Evolutionary conservation across 2,797 vertebrate species (phyloP), one percentile per base, ranked within the genome.

Genomic region (Acipenser oxyrinchus): DNA sequence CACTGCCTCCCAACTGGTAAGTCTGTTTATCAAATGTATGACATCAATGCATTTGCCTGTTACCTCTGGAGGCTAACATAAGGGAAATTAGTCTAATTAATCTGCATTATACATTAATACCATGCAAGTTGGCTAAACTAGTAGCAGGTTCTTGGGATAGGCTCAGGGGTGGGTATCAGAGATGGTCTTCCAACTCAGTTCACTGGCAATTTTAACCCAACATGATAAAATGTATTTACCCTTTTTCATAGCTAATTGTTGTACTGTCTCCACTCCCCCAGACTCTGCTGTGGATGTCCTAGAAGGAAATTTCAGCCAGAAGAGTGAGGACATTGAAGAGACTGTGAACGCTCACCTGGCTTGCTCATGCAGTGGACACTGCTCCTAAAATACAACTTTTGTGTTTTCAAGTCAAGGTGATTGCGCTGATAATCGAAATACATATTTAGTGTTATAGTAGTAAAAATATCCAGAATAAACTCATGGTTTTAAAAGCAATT

Each of bases 1-100:
- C 87, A 89, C 78, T 91, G 89, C 64, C 5, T 87, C 51, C 78
- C 87, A 58, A 18, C 37, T 23, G 79, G 89, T 91, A 62, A 84
- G 85, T 79, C 51, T 63, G 10, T 3, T 8, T 62, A 68, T 18
- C 68, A 73, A 60, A 10, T 18, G 37, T 48, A 55, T 13, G 6
- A 10, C 12, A 8, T 3, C 6, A 3, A 58, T 6, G 55, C 12
- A n/a, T 58, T 58, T 10, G 11, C 6, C 10, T 58, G 55, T 11
- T n/a, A 7, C 6, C 12, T 58, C 4, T 12, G 1, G 8, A 12
- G 12, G 10, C 3, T 7, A 11, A 12, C 12, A 13, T 58, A 10
- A 58, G 55, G 12, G 10, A 12, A 12, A 12, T 58, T 10, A 58
- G 12, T 11, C 13, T 6, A 13, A 12, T 11, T 13, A 58, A n/a